These are phyloP conservation scores for Ictalurus punctatus DNA, from an alignment of 2,113 vertebrate species.

Conservation along the genomic window DNA sequence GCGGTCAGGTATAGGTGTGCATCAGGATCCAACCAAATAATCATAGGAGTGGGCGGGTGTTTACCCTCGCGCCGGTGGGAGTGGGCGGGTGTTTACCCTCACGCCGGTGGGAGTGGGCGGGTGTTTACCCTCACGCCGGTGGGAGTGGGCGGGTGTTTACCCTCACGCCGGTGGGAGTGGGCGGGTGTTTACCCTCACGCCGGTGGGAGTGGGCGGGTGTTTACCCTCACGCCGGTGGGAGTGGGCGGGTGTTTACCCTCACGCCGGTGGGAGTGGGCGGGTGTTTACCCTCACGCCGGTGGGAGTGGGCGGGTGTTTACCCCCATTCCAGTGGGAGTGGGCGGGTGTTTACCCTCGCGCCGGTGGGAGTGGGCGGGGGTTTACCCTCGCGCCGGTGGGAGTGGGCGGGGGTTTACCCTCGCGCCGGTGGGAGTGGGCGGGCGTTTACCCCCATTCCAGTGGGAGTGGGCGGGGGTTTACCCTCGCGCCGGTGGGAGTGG, in stretches of 20 bases:
- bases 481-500: too few species aligned
- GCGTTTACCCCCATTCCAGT: neutral
- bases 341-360: too few species aligned
- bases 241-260: neutral
- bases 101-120: neutral
- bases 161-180: neutral
- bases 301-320: too few species aligned
- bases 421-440: too few species aligned
- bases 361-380: too few species aligned
- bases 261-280: too few species aligned
- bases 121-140: neutral
- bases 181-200: neutral
- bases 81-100: neutral
- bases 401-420: too few species aligned
- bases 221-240: neutral
- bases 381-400: too few species aligned
- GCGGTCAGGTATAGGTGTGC: neutral
- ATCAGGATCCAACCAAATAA: neutral
- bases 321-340: too few species aligned
- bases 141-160: neutral
- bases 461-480: neutral
- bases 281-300: too few species aligned
- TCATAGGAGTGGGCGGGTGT: neutral
- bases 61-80: neutral
- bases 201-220: neutral